Evolutionary conservation across 2,888 invertebrate genomes (phyloP), one percentile per base, ranked within the genome.

Genomic region (Eretmocerus hayati): DNA sequence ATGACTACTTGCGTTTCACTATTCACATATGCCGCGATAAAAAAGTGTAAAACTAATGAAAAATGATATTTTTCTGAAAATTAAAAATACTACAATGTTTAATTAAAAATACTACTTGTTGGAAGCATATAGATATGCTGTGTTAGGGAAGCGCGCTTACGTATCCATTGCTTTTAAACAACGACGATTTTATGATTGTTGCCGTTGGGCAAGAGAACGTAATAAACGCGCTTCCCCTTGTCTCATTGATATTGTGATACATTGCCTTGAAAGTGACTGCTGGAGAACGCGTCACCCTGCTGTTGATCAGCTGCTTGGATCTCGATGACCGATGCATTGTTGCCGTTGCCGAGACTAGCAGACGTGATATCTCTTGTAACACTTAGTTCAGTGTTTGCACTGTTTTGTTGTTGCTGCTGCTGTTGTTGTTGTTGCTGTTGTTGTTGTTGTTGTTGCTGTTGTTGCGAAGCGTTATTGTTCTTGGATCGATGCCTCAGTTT

Each of bases 401-500:
- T 47, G 4, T 45, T 20, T 30, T 26, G 46, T 19, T 45, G 49
- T 67, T 19, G 72, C 53, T 40, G 36, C 21, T 58, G 72, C 66
- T 66, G 69, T 39, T 69, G 67, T 60, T 71, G 73, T 35, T 62
- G 60, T 21, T 60, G 57, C 21, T 56, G 55, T 6, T 58, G 58
- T 18, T 52, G 56, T 22, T 57, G 52, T 39, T 62, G 61, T 42
- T 60, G 59, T 6, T 59, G 59, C 16, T 56, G 50, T 50, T 58
- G 62, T 39, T 53, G 71, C 69, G 52, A 59, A 55, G 19, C 31
- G 47, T 41, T 54, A 56, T 37, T 58, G 56, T 45, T 31, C 46
- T 73, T 75, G 53, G 80, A 79, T 47, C 76, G 75, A 62, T 81
- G 79, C 56, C 75, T 71, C 40, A 79, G 59, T 55, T 80, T 81